Percentiles rank a stretch among this genome's conserved stretches.
These are phyloP conservation scores for Pocillopora damicornis DNA, from an alignment of 64 coral and sea anemone genomes.

Conservation along the genomic window DNA sequence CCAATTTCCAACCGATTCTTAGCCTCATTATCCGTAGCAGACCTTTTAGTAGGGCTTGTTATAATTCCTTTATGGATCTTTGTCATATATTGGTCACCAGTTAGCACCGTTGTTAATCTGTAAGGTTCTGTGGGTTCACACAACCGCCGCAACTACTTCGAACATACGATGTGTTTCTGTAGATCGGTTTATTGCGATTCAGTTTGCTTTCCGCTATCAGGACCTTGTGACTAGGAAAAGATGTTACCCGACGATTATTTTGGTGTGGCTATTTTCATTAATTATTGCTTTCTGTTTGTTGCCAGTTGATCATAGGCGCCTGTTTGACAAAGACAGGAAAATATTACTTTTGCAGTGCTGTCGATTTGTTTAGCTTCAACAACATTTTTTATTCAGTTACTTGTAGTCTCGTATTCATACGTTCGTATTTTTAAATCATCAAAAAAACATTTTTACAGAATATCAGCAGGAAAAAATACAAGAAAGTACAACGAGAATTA, in stretches of 20 bases:
- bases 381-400: neutral
- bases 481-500: neutral
- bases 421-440: neutral
- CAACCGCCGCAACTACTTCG: neutral
- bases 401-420: neutral
- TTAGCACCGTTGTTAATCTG: neutral
- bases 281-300: neutral
- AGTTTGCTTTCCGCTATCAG: constrained; percentile 8
- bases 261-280: neutral
- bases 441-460: neutral
- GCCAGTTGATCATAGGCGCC: neutral
- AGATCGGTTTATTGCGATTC: constrained; percentile 13
- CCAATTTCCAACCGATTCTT: constrained; percentile 6
- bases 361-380: neutral
- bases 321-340: no score
- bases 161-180: constrained; percentile 18
- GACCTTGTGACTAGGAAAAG: neutral
- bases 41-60: neutral
- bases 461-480: no score
- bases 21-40: neutral
- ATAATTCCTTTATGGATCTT: neutral
- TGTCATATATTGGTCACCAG: neutral
- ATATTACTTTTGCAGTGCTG: neutral
- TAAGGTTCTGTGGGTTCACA: neutral
- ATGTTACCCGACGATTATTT: neutral